A percentile compares a stretch with the other conserved stretches of the same genome.
These are phyloP conservation scores for Sitophilus oryzae DNA, from an alignment of 1,140 invertebrate genomes.

Conservation along the genomic window DNA sequence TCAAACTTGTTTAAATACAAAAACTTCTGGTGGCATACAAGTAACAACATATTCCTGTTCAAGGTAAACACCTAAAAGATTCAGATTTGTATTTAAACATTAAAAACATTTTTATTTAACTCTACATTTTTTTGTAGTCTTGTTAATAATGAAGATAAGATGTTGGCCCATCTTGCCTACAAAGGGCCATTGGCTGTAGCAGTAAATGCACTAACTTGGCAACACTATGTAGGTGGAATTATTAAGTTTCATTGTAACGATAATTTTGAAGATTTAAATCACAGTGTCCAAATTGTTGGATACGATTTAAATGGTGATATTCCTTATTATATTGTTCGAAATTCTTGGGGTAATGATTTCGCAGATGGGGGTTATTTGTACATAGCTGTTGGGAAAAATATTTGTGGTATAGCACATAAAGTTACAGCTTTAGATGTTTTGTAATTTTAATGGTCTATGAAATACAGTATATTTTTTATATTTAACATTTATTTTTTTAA, in stretches of 20 bases:
- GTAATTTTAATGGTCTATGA: neutral
- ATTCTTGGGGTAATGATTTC: slow-evolving; percentile 77
- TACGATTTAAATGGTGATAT: slow-evolving; percentile 67
- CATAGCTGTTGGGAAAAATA: slow-evolving; percentile 69
- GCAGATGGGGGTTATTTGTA: slow-evolving; percentile 74
- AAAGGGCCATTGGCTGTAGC: slow-evolving; percentile 73
- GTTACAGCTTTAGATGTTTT: slow-evolving; percentile 37
- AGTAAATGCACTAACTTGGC: slow-evolving; percentile 81
- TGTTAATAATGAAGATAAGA: slow-evolving; percentile 58
- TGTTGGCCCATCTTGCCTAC: slow-evolving; percentile 57
- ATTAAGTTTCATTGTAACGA: slow-evolving; percentile 76
- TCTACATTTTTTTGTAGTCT: slow-evolving; percentile 53
- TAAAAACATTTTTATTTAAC: too few relatives aligned
- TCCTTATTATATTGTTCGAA: slow-evolving; percentile 79
- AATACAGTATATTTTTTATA: neutral
- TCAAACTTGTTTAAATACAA: slow-evolving; percentile 50
- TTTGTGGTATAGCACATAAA: slow-evolving; percentile 64
- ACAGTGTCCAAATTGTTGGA: slow-evolving; percentile 81
- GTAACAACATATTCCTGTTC: slow-evolving; percentile 47
- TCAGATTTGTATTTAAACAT: neutral
- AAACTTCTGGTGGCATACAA: slow-evolving; percentile 31
- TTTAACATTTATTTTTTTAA: too few relatives aligned
- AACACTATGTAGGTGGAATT: slow-evolving; percentile 80
- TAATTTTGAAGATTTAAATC: slow-evolving; percentile 60
- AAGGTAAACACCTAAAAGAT: slow-evolving; percentile 43